Evolutionary conservation across 1,140 invertebrate species (phyloP), one percentile per base, ranked within the genome.

Genomic region (Brachionus asplanchnoidis): DNA sequence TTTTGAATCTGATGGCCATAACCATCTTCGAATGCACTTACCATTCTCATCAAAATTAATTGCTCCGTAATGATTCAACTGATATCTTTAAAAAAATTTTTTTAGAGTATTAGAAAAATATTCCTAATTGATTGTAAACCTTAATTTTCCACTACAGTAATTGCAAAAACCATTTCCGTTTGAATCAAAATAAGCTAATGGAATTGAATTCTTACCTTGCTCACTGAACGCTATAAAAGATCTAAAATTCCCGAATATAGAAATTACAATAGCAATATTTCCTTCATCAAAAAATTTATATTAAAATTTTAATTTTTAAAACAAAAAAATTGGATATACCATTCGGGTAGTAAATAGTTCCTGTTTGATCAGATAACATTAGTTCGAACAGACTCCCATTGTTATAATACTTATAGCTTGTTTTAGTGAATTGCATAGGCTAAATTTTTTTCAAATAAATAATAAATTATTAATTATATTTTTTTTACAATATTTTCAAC

Each of bases 1-100:
- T 77, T 42, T 73, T 17, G 68, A 40, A 7, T 77, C 73, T 6
- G 44, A n/a, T 50, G 73, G 73, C 73, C 73, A 77, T 26, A 77
- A 14, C 73, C 73, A 77, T 77, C 46, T 77, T 77, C 26, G 5
- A 23, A 77, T 8, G 20, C 42, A 50, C 2, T 23, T 50, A 14
- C 73, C 42, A 50, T 77, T 28, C 28, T 77, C 73, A 77, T 77
- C 73, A 32, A 77, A 77, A 50, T 77, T 77, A 14, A 77, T 77
- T 26, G 11, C 73, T n/a, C 73, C 73, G 26, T 23, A 46, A 23
- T 44, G 14, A 32, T 77, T 77, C 8, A 77, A 12, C 8, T 77
- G 73, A 28, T 77, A 77, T n/a, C 73, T 77, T 73, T 17, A 73
- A 40, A 40, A n/a, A n/a, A 4, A 20, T 23, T 9, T 40, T 36